Evolutionary conservation across 2,797 vertebrate species (phyloP), one percentile per base, ranked within the genome.

Genomic region (Amblyopsis hoosieri): DNA sequence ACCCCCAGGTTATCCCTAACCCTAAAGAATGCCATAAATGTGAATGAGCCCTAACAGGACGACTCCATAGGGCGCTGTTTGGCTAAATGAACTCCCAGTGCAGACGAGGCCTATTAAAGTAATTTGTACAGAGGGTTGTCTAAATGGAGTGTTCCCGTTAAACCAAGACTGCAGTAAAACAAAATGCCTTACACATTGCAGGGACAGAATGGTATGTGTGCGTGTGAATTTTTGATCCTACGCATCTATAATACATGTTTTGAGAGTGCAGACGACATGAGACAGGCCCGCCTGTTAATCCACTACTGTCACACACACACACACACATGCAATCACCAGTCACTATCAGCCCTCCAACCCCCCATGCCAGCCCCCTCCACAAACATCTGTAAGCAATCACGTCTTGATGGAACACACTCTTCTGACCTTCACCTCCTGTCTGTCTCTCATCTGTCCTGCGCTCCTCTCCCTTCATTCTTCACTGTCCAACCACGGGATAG

Each of bases 321-420:
- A 54, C 56, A 14, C 66, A 66, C 58, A 62, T 62, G 54, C 62
- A 72, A 59, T 61, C 68, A 77, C 56, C 54, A 67, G 59, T 72
- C 66, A 42, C 70, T 64, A 78, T 84, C 65, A 65, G 67, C 55
- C 75, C 69, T 54, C 64, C 67, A 57, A 62, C 31, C 64, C 58
- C 76, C 37, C 8, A 56, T 76, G 61, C 62, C 57, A 29, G 12
- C 63, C 72, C 72, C 59, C 50, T 75, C 60, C 66, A 59, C 66
- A 64, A 74, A 85, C 91, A 92, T 90, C 87, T 92, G 91, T 80
- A 82, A 88, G 81, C 85, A 85, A 90, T 93, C 78, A 48, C 74
- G 63, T 56, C 71, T 72, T 65, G 78, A 23, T 10, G 45, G 57
- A 88, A 83, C 81, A 66, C 66, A 56, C 67, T 78, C 50, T 12